Conservation (phyloP, 2,113 vertebrate species). For the Eretmochelys imbricata region DNA sequence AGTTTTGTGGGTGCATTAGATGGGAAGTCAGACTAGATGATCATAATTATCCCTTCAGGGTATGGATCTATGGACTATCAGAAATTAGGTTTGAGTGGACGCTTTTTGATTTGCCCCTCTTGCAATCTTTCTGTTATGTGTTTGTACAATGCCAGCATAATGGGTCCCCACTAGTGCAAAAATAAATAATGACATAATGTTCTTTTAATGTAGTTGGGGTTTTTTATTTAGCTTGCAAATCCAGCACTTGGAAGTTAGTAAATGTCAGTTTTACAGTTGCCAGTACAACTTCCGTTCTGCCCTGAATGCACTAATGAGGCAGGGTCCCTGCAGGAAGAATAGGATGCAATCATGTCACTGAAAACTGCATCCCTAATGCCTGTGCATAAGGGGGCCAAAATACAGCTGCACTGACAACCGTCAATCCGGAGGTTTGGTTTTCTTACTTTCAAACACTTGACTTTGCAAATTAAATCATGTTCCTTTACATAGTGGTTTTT, state of each 20-base stretch:
- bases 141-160: background rate
- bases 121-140: background rate
- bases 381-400: constrained; percentile 18
- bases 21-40: background rate
- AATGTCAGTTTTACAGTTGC: constrained; percentile 22
- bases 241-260: background rate
- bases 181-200: background rate
- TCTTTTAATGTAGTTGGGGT: background rate
- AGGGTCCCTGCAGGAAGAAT: background rate
- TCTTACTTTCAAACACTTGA: background rate
- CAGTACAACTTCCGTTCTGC: background rate
- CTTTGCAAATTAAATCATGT: background rate
- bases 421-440: background rate
- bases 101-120: background rate
- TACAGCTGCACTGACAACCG: background rate
- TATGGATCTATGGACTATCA: background rate
- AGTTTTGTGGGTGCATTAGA: background rate
- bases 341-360: background rate
- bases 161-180: background rate
- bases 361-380: background rate
- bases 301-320: background rate
- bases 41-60: background rate
- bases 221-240: constrained; percentile 20
- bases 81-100: background rate
- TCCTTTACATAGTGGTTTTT: background rate